Percentiles rank a stretch among this genome's conserved stretches.
These are phyloP conservation scores for Graphium colonna DNA, from an alignment of 2,888 invertebrate species.

Conservation along the genomic window DNA sequence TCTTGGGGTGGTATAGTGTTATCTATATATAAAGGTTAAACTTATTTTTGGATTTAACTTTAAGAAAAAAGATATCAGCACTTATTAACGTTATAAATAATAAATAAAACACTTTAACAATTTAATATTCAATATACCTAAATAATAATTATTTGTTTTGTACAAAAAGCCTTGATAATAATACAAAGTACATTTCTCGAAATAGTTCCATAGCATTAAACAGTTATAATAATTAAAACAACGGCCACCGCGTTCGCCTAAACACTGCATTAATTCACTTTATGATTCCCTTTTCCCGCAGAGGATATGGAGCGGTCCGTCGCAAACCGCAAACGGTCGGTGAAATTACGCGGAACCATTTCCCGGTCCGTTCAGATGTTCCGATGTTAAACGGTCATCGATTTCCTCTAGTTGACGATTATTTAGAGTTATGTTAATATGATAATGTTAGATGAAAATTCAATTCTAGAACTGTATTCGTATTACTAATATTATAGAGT, in stretches of 20 bases:
- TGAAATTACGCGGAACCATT: slow-evolving; percentile 8
- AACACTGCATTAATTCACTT: not conserved
- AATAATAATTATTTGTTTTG: no score
- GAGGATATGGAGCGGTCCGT: slow-evolving; percentile 6
- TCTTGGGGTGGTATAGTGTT: no score
- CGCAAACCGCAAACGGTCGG: slow-evolving; percentile 10
- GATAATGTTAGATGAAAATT: no score
- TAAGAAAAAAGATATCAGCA: no score
- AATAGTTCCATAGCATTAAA: no score
- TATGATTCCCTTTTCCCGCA: not conserved
- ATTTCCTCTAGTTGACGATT: not conserved
- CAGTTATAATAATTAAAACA: not conserved
- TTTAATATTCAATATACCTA: no score
- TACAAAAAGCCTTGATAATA: not conserved
- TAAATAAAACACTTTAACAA: no score
- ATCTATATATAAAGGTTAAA: no score
- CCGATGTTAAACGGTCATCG: not conserved
- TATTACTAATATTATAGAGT: no score
- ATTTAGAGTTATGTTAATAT: not conserved
- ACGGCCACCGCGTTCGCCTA: not conserved
- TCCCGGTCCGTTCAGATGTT: not conserved
- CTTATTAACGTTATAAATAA: no score
- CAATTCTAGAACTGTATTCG: no score
- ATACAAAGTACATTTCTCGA: not conserved
- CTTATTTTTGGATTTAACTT: no score